Conservation (phyloP, 2,797 vertebrate species). For the Toxotes lorentzi region DNA sequence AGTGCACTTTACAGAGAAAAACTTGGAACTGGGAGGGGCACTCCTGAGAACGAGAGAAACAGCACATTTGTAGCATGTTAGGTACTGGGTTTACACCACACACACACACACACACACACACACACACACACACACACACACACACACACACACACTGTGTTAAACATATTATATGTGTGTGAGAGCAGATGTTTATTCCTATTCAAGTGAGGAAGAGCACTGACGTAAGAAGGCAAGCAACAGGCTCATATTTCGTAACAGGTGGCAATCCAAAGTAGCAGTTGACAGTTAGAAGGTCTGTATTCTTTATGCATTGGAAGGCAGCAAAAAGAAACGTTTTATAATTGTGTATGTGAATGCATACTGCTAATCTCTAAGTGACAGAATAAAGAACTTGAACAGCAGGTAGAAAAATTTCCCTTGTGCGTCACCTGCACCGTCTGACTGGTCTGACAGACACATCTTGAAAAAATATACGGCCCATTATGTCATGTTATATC, state of each 20-base stretch:
- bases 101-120: background rate
- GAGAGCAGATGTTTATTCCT: background rate
- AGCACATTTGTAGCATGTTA: background rate
- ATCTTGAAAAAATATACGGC: too few relatives aligned
- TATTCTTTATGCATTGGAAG: background rate
- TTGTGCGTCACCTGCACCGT: background rate
- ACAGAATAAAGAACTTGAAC: background rate
- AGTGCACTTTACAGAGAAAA: conserved; percentile 89
- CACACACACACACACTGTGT: background rate
- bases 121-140: background rate
- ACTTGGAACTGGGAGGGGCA: conserved; percentile 85
- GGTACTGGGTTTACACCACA: background rate
- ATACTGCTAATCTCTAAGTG: background rate
- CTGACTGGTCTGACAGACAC: too few relatives aligned
- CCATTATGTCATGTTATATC: too few relatives aligned
- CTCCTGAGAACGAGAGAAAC: conserved; percentile 78
- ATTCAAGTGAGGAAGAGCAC: background rate
- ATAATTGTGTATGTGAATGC: background rate
- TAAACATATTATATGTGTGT: background rate
- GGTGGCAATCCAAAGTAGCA: conserved; percentile 32
- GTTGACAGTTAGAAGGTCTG: background rate
- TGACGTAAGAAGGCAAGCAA: accelerated
- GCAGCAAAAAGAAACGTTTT: background rate
- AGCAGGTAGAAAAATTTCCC: background rate
- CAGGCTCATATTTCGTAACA: conserved; percentile 39